These are phyloP conservation scores for Drosophila bipectinata DNA, from an alignment of 1,140 invertebrate genomes.

Conservation along the genomic window DNA sequence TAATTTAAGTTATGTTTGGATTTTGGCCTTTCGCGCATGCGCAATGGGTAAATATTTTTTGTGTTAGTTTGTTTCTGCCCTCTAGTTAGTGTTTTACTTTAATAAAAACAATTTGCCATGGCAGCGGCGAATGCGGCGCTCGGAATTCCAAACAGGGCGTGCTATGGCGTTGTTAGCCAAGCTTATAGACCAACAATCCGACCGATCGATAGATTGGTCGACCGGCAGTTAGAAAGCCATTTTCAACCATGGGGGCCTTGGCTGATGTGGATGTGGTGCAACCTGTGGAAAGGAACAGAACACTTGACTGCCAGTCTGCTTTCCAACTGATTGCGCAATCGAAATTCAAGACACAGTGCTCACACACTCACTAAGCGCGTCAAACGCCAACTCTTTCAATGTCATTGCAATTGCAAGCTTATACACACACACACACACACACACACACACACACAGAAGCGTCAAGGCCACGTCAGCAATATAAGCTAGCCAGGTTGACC, in stretches of 20 bases:
- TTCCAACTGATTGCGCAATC: conserved; percentile 59
- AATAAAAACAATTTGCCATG: conserved; percentile 51
- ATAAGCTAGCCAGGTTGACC: conserved; percentile 55
- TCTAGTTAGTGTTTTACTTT: conserved; percentile 37
- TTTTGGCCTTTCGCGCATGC: conserved; percentile 30
- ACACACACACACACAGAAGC: conserved; percentile 12
- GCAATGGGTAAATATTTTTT: conserved; percentile 22
- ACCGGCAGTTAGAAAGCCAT: conserved; percentile 39
- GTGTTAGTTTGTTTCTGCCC: conserved; percentile 20
- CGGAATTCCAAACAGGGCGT: conserved; percentile 69
- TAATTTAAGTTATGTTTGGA: conserved; percentile 26
- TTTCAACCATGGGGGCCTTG: conserved; percentile 49
- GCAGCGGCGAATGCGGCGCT: conserved; percentile 18
- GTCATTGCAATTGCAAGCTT: conserved; percentile 70
- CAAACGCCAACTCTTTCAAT: conserved; percentile 67
- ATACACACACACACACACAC: conserved; percentile 6
- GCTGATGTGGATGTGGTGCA: conserved; percentile 35
- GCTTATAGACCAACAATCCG: conserved; percentile 35
- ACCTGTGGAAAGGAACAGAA: conserved; percentile 31
- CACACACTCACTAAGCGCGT: conserved; percentile 27
- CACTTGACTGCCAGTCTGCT: conserved; percentile 6
- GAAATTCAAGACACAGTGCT: conserved; percentile 13
- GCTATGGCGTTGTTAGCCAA: conserved; percentile 27
- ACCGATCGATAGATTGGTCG: conserved; percentile 24
- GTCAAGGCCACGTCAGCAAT: conserved; percentile 58